Evolutionary conservation across 2,797 vertebrate species (phyloP), one percentile per base, ranked within the genome.

Genomic region (Falco naumanni): DNA sequence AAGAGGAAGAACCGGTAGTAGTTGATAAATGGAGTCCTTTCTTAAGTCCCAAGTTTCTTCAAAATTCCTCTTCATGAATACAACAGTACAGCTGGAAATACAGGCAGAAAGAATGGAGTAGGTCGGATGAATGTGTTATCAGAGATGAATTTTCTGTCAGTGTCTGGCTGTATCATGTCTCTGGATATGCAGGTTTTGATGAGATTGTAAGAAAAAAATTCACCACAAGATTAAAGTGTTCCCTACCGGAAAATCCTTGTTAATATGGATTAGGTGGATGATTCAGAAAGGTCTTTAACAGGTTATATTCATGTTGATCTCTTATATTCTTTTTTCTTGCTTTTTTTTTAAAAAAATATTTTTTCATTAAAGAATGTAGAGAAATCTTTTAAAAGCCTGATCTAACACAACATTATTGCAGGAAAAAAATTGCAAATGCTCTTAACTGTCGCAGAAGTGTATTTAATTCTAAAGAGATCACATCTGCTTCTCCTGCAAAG

Each of bases 161-260:
- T 10, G 1, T 59, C 15, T 45, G 15, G 13, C 11, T 65, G 6
- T 72, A n/a, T 57, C 16, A 31, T 5, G 12, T 16, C 6, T 71
- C 24, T 48, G 10, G 18, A 31, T 61, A 72, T 6, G 9, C 3
- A 50, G 1, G 6, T 78, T 79, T 72, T 83, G 6, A 19, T 3
- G 5, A 3, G 2, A 4, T 1, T 25, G 4, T 39, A 8, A 45
- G 33, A 74, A 80, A 57, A 68, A 0, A 25, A 17, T 47, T 84
- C 17, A 26, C 2, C 4, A 13, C 14, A n/a, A 45, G 3, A 9
- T 53, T 39, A 34, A 82, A 65, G 3, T 16, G 28, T 51, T 69
- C 24, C 12, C 18, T 65, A 26, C 3, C 1, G 5, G 7, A 54
- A 68, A 78, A 61, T 28, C 14, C 24, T 79, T 69, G 12, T 25